Percentiles rank a stretch among this genome's conserved stretches.
These are phyloP conservation scores for Choristoneura rosaceana DNA, from an alignment of 2,888 invertebrate genomes.

Conservation along the genomic window DNA sequence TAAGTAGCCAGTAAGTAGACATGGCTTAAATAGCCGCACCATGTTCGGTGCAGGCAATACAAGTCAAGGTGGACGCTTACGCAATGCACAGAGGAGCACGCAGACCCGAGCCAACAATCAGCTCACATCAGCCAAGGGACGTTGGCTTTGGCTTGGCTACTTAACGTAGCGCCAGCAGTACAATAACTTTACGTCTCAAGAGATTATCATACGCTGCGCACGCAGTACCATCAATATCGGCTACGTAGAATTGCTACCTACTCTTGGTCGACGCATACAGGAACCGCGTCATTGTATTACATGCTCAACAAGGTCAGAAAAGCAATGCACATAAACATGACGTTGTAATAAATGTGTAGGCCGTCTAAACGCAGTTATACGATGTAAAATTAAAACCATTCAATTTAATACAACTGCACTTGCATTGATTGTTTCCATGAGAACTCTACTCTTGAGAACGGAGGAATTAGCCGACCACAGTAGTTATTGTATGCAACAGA, in stretches of 20 bases:
- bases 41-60: slow-evolving; percentile 67
- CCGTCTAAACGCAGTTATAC: slow-evolving; percentile 55
- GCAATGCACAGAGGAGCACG: slow-evolving; percentile 63
- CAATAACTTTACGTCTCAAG: slow-evolving; percentile 15
- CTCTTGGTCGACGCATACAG: slow-evolving; percentile 19
- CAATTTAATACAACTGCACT: slow-evolving; percentile 65
- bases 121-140: slow-evolving; percentile 37
- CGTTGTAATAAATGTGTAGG: slow-evolving; percentile 41
- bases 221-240: slow-evolving; percentile 18
- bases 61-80: slow-evolving; percentile 73
- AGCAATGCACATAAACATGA: slow-evolving; percentile 30
- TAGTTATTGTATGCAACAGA: slow-evolving; percentile 55
- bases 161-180: slow-evolving; percentile 7
- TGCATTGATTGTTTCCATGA: slow-evolving; percentile 78
- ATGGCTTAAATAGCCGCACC: slow-evolving; percentile 55
- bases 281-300: slow-evolving; percentile 20
- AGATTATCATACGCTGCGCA: slow-evolving; percentile 14
- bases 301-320: slow-evolving; percentile 28
- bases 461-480: slow-evolving; percentile 65
- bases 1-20: slow-evolving; percentile 48
- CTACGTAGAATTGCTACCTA: slow-evolving; percentile 19
- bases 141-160: slow-evolving; percentile 18
- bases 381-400: slow-evolving; percentile 61
- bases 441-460: slow-evolving; percentile 75
- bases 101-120: slow-evolving; percentile 43